phyloP scores from a whole-genome alignment of 2,888 invertebrate genomes.

The Quadroppia sp. region DNA sequence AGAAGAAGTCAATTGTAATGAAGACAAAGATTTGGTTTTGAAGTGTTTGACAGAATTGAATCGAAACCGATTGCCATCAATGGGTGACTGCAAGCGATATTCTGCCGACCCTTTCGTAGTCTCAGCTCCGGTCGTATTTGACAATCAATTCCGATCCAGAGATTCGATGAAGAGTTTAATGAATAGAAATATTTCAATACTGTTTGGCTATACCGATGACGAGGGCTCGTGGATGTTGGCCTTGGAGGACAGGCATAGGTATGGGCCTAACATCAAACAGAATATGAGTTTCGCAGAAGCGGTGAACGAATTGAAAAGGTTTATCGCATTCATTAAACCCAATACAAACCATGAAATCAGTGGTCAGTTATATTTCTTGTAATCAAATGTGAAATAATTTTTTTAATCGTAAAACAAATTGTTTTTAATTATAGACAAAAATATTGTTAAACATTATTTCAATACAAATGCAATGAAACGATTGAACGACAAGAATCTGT shows the following conservation, averaged over 20 bases:
- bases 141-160: constrained; percentile 24
- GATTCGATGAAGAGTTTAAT: neutral
- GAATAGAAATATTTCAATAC: constrained; percentile 28
- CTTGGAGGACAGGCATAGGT: constrained; percentile 4
- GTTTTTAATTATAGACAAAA: neutral
- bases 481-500: neutral
- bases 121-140: constrained; percentile 34
- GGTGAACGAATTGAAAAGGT: neutral
- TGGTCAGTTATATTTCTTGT: neutral
- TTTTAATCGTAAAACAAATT: neutral
- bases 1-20: constrained; percentile 36
- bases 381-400: neutral
- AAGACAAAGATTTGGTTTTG: constrained; percentile 29
- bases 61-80: constrained; percentile 38
- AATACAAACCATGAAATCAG: neutral
- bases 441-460: constrained; percentile 22
- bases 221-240: constrained; percentile 41
- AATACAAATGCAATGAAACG: neutral
- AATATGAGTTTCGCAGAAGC: constrained; percentile 15
- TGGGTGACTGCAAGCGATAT: constrained; percentile 23
- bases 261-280: constrained; percentile 14
- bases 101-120: constrained; percentile 33
- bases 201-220: constrained; percentile 39
- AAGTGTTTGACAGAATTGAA: constrained; percentile 30
- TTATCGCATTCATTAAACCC: neutral